Evolutionary conservation across 2,797 vertebrate species (phyloP).

Genomic region (Brachyalestes nurse): DNA sequence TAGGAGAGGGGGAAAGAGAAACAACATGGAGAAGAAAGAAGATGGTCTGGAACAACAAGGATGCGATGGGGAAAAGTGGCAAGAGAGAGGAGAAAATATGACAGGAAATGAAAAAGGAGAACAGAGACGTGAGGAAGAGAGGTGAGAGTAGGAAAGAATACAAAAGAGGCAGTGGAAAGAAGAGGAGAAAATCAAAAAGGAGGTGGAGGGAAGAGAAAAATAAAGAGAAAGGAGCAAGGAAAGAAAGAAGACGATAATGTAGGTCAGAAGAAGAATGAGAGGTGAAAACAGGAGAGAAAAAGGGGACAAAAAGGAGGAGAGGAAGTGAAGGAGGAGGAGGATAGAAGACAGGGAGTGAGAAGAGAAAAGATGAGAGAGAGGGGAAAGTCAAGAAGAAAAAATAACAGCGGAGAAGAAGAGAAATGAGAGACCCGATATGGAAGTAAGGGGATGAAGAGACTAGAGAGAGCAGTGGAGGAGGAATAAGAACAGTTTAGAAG

Average conservation of each 20-base stretch:
- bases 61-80: background rate
- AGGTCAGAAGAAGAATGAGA: background rate
- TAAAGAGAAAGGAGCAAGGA: no score
- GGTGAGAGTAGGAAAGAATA: background rate
- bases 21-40: background rate
- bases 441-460: background rate
- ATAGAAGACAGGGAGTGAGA: background rate
- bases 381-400: no score
- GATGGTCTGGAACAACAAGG: no score
- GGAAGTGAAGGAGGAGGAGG: background rate
- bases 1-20: background rate
- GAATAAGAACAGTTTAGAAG: no score
- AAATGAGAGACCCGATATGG: background rate
- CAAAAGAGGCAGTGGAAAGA: background rate
- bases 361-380: background rate
- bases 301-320: no score
- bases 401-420: background rate
- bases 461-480: background rate
- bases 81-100: background rate
- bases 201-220: background rate
- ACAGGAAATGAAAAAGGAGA: background rate
- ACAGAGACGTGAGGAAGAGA: background rate
- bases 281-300: background rate
- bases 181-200: background rate
- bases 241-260: background rate